phyloP scores from a whole-genome alignment of 2,888 invertebrate species.

The Drepana falcataria region DNA sequence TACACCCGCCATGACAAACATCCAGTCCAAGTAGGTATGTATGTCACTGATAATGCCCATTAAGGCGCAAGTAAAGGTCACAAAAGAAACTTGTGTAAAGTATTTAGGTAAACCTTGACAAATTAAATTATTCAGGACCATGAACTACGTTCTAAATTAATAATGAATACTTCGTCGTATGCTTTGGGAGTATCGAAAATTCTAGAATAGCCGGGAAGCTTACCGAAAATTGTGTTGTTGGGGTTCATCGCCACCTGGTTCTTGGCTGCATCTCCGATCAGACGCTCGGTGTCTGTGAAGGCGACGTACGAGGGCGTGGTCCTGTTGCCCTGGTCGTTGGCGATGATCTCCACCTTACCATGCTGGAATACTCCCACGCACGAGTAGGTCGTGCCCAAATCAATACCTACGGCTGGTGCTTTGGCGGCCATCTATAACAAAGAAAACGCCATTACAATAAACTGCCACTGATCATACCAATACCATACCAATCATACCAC shows the following conservation, averaged over 20 bases:
- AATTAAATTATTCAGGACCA: too few species aligned
- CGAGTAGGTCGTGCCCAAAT: slow-evolving; percentile 97
- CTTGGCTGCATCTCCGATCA: slow-evolving; percentile 91
- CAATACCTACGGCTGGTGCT: slow-evolving; percentile 96
- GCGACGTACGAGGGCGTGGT: slow-evolving; percentile 92
- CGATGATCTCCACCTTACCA: slow-evolving; percentile 93
- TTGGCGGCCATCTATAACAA: slow-evolving; percentile 79
- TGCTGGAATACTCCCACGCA: slow-evolving; percentile 96
- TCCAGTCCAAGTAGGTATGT: too few species aligned
- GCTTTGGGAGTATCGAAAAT: too few species aligned
- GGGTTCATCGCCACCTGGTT: slow-evolving; percentile 94
- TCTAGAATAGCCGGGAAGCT: slow-evolving; percentile 36
- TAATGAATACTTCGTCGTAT: too few species aligned
- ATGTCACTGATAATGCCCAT: too few species aligned
- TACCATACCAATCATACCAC: too few species aligned
- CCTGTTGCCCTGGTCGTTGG: slow-evolving; percentile 93
- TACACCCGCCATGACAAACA: too few species aligned
- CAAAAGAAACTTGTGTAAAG: too few species aligned
- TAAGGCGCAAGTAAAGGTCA: too few species aligned
- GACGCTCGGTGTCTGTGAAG: slow-evolving; percentile 90
- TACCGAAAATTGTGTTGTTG: slow-evolving; percentile 91
- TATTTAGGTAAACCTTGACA: too few species aligned
- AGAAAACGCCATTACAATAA: slow-evolving; percentile 11
- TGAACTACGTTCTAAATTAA: too few species aligned
- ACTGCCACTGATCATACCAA: neutral